Conservation (phyloP, 2,888 invertebrate species). For the Nysson spinosus region DNA sequence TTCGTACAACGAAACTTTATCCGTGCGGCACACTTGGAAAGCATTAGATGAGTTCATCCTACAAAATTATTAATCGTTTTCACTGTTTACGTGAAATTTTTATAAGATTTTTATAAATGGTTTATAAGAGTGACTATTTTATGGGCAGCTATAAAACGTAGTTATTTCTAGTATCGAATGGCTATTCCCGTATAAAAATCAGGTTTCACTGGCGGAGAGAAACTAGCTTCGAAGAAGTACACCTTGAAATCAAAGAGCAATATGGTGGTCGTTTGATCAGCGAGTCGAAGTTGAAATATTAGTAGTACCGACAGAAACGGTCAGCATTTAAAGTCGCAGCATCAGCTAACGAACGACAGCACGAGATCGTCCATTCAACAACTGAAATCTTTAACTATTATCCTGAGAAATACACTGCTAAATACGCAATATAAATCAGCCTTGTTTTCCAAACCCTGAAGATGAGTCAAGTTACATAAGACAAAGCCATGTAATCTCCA, state of each 20-base stretch:
- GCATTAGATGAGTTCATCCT: too few relatives aligned
- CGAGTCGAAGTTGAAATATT: slow-evolving; percentile 40
- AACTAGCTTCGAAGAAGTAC: background rate
- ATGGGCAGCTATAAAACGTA: too few relatives aligned
- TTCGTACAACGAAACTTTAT: too few relatives aligned
- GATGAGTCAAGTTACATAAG: too few relatives aligned
- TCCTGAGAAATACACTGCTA: background rate
- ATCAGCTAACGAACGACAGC: slow-evolving; percentile 24
- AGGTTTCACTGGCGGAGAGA: background rate
- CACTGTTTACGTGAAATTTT: too few relatives aligned
- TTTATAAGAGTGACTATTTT: too few relatives aligned
- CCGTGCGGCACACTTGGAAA: too few relatives aligned
- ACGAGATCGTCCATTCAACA: slow-evolving; percentile 18
- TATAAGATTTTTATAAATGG: too few relatives aligned
- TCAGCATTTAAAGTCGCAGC: slow-evolving; percentile 44
- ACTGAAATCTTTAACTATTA: background rate
- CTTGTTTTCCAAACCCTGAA: too few relatives aligned
- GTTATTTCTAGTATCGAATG: background rate
- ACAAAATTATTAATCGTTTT: too few relatives aligned
- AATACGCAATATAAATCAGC: background rate
- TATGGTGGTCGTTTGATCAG: slow-evolving; percentile 29
- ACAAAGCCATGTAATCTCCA: too few relatives aligned
- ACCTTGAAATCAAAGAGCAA: slow-evolving; percentile 22
- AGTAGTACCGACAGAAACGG: slow-evolving; percentile 19
- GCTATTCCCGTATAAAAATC: background rate